phyloP scores from a whole-genome alignment of 1,140 invertebrate species.

The Mesaphorura yosii region DNA sequence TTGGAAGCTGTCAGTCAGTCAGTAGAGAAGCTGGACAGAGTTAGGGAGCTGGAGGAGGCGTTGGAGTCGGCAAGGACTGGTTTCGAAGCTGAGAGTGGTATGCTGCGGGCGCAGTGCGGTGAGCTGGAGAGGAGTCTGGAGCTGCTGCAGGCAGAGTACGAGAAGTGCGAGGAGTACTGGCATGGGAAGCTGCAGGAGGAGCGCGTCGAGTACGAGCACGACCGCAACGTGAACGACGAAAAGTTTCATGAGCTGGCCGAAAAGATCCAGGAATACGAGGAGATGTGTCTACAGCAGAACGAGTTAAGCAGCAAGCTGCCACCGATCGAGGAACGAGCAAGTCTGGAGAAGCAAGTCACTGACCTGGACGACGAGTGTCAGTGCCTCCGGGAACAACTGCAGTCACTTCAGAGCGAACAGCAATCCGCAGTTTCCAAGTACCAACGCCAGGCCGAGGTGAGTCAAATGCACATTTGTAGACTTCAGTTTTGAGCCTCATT shows the following conservation, averaged over 20 bases:
- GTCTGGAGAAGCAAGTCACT: slow-evolving; percentile 53
- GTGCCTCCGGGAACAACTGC: slow-evolving; percentile 40
- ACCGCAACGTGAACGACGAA: slow-evolving; percentile 62
- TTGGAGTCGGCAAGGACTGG: too few species aligned
- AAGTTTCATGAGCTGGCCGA: slow-evolving; percentile 57
- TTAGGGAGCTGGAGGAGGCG: too few species aligned
- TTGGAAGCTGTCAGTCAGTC: too few species aligned
- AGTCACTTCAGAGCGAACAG: slow-evolving; percentile 40
- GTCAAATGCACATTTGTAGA: background rate
- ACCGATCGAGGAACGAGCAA: slow-evolving; percentile 60
- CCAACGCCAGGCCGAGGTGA: slow-evolving; percentile 29
- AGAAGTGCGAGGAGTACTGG: slow-evolving; percentile 77
- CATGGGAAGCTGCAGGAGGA: slow-evolving; percentile 56
- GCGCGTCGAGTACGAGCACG: slow-evolving; percentile 56
- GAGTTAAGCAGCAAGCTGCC: slow-evolving; percentile 46
- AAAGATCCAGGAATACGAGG: slow-evolving; percentile 68
- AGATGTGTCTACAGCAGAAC: slow-evolving; percentile 46
- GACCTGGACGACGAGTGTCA: slow-evolving; percentile 55
- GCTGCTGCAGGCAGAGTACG: slow-evolving; percentile 59
- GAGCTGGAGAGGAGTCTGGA: slow-evolving; percentile 45
- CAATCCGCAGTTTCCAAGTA: slow-evolving; percentile 45
- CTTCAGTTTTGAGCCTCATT: background rate
- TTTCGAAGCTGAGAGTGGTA: background rate
- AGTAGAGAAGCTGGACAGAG: too few species aligned
- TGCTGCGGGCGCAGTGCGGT: background rate